A percentile compares a stretch with the other conserved stretches of the same genome.
Evolutionary conservation across 2,888 invertebrate genomes (phyloP).

Genomic region (Tenthredo mesomela): DNA sequence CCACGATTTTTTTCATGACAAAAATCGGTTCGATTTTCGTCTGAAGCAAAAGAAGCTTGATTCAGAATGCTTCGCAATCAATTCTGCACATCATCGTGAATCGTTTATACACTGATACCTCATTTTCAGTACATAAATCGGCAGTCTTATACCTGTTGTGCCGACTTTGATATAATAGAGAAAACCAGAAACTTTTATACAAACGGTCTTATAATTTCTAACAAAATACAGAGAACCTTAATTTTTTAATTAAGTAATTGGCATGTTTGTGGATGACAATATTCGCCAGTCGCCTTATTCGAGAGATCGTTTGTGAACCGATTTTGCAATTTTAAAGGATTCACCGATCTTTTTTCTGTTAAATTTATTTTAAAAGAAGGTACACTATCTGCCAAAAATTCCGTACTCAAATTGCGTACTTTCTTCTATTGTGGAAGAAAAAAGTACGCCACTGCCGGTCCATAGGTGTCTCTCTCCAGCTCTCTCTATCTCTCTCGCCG

Average conservation of each 20-base stretch:
- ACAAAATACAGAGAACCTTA: background rate
- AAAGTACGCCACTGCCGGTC: constrained; percentile 64
- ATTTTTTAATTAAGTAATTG: background rate
- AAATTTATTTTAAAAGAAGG: background rate
- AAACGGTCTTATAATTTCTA: background rate
- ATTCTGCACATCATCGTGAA: background rate
- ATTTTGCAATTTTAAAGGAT: background rate
- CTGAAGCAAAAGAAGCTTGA: background rate
- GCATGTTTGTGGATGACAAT: background rate
- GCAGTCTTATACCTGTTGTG: background rate
- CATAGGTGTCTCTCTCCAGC: constrained; percentile 61
- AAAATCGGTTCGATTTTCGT: background rate
- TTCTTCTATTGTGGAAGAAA: background rate
- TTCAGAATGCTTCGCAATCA: too few relatives aligned
- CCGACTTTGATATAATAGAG: background rate
- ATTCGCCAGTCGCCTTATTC: background rate
- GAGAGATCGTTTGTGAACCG: background rate
- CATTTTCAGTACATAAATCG: background rate
- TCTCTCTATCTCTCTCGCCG: constrained; percentile 57
- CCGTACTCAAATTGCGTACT: background rate
- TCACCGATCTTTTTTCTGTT: background rate
- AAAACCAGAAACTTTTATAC: background rate
- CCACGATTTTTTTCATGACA: background rate
- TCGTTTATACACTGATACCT: background rate
- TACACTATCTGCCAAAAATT: background rate